Evolutionary conservation across 2,113 vertebrate genomes (phyloP), one percentile per base, ranked within the genome.

Genomic region (Taurulus bubalis): DNA sequence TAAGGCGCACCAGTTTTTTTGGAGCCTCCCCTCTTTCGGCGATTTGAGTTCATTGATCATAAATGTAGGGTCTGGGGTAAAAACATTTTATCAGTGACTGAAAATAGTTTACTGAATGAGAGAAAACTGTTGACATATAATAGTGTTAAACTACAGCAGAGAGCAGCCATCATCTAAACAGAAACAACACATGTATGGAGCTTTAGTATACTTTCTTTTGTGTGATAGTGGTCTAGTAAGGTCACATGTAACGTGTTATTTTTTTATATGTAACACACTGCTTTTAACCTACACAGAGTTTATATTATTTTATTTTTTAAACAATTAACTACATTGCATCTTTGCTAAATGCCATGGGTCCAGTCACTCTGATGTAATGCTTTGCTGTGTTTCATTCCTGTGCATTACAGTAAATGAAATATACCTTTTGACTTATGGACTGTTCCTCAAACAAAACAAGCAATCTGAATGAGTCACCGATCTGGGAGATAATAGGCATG

Each of bases 11-110:
- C 71, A 56, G 69, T 69, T 73, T 83, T 83, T 10, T 82, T 77
- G 28, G 74, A 69, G 77, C 82, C 15, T 58, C 38, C 42, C 42
- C 77, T 70, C 79, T 78, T 58, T 74, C 24, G 64, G 83, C 53
- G 30, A 79, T 59, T 74, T 71, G 63, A 84, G 49, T 89, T 87
- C 90, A 90, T 91, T 89, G 89, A 90, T 90, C 85, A 79, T 66
- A 82, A 83, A 79, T 62, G 59, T 79, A 24, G 38, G 16, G 53
- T 83, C 63, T 68, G 55, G 49, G 63, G 42, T 28, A 7, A 56
- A 56, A 6, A 4, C 24, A 12, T 64, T 58, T 67, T 51, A 2
- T 32, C 24, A 28, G 20, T n/a, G 40, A 40, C 16, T 0, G 10
- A 36, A 63, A 63, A 68, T 24, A 60, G 30, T 38, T 56, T n/a